A percentile compares a stretch with the other conserved stretches of the same genome.
phyloP scores from a whole-genome alignment of 2,888 invertebrate genomes.

The Fragum sueziense region DNA sequence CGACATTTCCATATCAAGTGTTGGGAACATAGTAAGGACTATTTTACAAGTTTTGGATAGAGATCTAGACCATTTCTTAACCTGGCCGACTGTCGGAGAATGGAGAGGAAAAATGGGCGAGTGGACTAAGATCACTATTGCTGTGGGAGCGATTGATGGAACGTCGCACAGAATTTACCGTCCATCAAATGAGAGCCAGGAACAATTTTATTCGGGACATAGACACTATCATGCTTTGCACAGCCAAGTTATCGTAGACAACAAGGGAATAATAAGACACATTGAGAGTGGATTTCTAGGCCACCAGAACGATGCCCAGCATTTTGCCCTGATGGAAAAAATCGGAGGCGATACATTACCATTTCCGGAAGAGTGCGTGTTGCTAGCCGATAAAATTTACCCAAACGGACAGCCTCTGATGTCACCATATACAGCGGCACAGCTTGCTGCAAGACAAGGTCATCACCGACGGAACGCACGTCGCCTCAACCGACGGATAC shows the following conservation, averaged over 20 bases:
- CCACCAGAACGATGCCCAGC: not conserved
- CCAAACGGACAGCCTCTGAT: too few species aligned
- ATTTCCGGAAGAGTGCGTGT: not conserved
- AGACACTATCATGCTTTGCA: slow-evolving; percentile 7
- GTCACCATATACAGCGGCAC: not conserved
- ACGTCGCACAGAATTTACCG: slow-evolving; percentile 13
- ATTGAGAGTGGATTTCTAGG: too few species aligned
- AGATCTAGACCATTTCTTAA: not conserved
- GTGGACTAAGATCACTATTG: not conserved
- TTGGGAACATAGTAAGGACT: not conserved
- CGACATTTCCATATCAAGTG: not conserved
- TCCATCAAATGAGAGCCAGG: slow-evolving; percentile 1
- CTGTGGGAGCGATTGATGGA: slow-evolving; percentile 25
- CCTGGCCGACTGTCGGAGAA: not conserved
- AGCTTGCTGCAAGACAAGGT: not conserved
- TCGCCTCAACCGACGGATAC: not conserved
- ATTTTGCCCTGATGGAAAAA: not conserved
- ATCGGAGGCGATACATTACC: not conserved
- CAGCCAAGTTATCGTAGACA: not conserved
- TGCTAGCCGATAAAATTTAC: too few species aligned
- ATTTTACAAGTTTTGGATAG: not conserved
- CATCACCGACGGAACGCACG: not conserved
- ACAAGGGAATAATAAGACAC: not conserved
- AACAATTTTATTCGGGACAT: slow-evolving; percentile 3
- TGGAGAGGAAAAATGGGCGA: not conserved